Evolutionary conservation across 2,113 vertebrate genomes (phyloP), one percentile per base, ranked within the genome.

Genomic region (Megaceryle maxima): DNA sequence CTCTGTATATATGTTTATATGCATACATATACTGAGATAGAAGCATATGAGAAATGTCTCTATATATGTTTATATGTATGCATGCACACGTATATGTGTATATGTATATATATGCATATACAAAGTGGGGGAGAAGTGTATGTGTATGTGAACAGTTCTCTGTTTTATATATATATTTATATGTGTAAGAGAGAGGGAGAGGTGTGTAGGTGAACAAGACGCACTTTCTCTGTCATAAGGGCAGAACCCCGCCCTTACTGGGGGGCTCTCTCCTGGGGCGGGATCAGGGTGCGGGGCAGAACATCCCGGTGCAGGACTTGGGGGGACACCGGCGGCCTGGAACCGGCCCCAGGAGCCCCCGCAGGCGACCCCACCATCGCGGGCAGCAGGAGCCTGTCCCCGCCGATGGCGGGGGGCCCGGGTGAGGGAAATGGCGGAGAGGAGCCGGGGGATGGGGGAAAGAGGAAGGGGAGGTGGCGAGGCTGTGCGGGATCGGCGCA

Each of bases 381-480:
- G 10, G 72, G 55, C 70, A 22, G 50, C 2, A 8, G 48, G 44
- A n/a, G 13, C 37, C 31, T 1, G 33, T 37, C 76, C 55, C 33
- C 77, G 31, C 35, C 37, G 12, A 70, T 15, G n/a, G 72, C 33
- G 29, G 50, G 73, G 76, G 56, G 77, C 31, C 48, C 28, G 48
- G 43, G 66, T 21, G 24, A 69, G 50, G 59, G 87, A 88, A 92
- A 92, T 92, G 95, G 95, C 92, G 92, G 90, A 88, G 77, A 50
- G 56, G 22, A 48, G 74, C 43, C 43, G 50, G 64, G 50, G 83
- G 59, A 68, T 53, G 64, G 50, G 68, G 74, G 35, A 57, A n/a
- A 33, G 59, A 51, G 39, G 37, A 55, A 41, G 29, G 26, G 53
- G 35, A 76, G 59, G 94, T 1, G 75, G 80, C 21, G 21, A 59